These are phyloP conservation scores for Acrossocheilus fasciatus DNA, from an alignment of 2,797 vertebrate genomes.

Conservation along the genomic window DNA sequence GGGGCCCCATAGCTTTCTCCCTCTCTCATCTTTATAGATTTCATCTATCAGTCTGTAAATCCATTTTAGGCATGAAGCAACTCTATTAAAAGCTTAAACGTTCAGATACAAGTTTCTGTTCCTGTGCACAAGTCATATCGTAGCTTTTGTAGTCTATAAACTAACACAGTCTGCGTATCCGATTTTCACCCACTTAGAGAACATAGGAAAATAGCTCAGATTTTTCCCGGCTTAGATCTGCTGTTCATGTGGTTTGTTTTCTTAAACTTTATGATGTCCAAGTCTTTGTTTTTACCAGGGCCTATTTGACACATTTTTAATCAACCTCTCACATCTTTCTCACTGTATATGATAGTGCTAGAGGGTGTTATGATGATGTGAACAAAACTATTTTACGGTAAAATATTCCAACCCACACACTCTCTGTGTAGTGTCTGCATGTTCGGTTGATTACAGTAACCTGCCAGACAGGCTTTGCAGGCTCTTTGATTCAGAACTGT, in stretches of 20 bases:
- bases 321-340: not conserved
- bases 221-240: slow-evolving; percentile 44
- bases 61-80: not conserved
- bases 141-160: slow-evolving; percentile 39
- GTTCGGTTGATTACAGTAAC: slow-evolving; percentile 31
- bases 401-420: slow-evolving; percentile 28
- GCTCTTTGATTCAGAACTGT: slow-evolving; percentile 41
- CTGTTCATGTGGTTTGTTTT: slow-evolving; percentile 31
- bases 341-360: not conserved
- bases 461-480: slow-evolving; percentile 57
- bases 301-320: slow-evolving; percentile 22
- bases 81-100: not conserved
- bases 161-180: slow-evolving; percentile 20
- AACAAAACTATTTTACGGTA: slow-evolving; percentile 15
- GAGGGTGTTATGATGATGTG: slow-evolving; percentile 19
- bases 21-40: not conserved
- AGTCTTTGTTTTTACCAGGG: slow-evolving; percentile 37
- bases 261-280: slow-evolving; percentile 20
- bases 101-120: slow-evolving; percentile 16
- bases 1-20: not conserved
- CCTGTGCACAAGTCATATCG: slow-evolving; percentile 9
- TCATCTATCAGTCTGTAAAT: not conserved
- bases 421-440: slow-evolving; percentile 33
- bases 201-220: slow-evolving; percentile 34
- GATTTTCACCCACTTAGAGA: slow-evolving; percentile 48